Evolutionary conservation across 1,140 invertebrate genomes (phyloP), one percentile per base, ranked within the genome.

Genomic region (Adoxophyes honmai): DNA sequence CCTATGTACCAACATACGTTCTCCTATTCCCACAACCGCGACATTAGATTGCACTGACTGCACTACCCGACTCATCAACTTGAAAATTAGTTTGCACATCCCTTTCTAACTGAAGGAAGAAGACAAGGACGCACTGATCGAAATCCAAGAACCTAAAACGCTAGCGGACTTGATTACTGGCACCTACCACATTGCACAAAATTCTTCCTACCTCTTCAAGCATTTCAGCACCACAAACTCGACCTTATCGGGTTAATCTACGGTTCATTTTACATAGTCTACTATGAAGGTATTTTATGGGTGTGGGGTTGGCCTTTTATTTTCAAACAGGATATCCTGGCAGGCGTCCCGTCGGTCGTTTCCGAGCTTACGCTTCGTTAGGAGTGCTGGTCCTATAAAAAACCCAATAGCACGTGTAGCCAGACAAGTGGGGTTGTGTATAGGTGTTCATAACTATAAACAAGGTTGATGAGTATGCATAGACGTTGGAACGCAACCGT

Each of bases 241-340:
- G 21, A 48, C 42, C 42, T 16, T 28, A 28, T 18, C 5, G 11
- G 28, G 21, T 18, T 0, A 18, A 4, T n/a, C 18, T 48, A 48
- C 16, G 18, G 42, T 33, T 33, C 42, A 48, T 48, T 48, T 28
- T n/a, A 48, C 42, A 14, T 34, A 10, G 18, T 6, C 13, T 34
- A 14, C 15, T 11, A 15, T 21, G 28, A 21, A 48, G 42, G 42
- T 48, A 48, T 62, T 34, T 54, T 61, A 73, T 76, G 81, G 80
- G 82, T 83, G 82, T 76, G 73, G 59, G 83, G 80, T 78, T 81
- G 75, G 76, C 80, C 79, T 83, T 87, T 87, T 87, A 84, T 87
- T 87, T 87, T 87, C 75, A 81, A 82, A 87, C 84, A 87, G 84
- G 84, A 87, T 84, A 87, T 87, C 84, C 84, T 85, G 78, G 60